These are phyloP conservation scores for Lampris incognitus DNA, from an alignment of 2,113 vertebrate genomes.

Conservation along the genomic window DNA sequence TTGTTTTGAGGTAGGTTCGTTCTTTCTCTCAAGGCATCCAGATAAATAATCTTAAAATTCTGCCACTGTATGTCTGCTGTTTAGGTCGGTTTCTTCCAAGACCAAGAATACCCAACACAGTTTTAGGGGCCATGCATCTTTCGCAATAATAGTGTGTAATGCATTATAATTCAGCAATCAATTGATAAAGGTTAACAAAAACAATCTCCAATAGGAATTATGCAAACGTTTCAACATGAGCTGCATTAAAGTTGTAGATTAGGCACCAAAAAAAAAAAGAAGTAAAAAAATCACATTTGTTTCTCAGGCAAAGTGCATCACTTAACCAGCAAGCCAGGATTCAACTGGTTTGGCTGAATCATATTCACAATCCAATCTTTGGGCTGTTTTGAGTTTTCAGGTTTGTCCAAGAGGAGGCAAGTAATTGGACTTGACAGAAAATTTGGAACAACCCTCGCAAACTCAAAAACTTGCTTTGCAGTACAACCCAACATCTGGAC, in stretches of 20 bases:
- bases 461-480: not conserved
- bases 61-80: too few relatives aligned
- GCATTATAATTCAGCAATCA: too few relatives aligned
- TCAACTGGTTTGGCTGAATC: not conserved
- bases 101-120: too few relatives aligned
- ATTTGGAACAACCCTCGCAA: not conserved
- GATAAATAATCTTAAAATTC: too few relatives aligned
- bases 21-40: too few relatives aligned
- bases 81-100: too few relatives aligned
- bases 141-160: too few relatives aligned
- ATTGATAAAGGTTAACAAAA: not conserved
- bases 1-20: too few relatives aligned
- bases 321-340: not conserved
- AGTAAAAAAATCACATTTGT: not conserved
- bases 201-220: not conserved
- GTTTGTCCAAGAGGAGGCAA: too few relatives aligned
- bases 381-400: conserved; percentile 4
- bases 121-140: too few relatives aligned
- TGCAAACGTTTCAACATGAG: conserved; percentile 12
- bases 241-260: conserved; percentile 47
- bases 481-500: conserved; percentile 7
- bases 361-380: not conserved
- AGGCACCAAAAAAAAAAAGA: not conserved
- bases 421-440: not conserved
- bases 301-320: too few relatives aligned